phyloP scores from a whole-genome alignment of 64 coral and sea anemone species.

The Stylophora pistillata region DNA sequence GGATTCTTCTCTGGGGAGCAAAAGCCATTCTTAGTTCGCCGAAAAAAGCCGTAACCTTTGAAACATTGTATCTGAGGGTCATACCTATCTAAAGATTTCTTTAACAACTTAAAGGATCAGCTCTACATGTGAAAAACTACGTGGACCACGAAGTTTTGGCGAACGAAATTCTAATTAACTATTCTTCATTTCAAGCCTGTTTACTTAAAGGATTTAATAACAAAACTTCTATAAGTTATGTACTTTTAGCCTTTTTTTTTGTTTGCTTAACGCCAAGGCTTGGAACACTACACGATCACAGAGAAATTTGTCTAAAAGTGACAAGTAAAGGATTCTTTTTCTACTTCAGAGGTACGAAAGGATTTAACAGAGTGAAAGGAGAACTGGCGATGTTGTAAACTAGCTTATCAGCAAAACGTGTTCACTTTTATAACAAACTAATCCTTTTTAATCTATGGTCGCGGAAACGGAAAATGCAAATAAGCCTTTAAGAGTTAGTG shows the following conservation, averaged over 20 bases:
- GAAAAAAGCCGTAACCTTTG: not conserved
- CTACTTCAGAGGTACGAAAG: not conserved
- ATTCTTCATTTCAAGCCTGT: not conserved
- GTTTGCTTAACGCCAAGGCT: not conserved
- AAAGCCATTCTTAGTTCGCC: not conserved
- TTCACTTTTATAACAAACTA: not conserved
- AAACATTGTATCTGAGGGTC: not conserved
- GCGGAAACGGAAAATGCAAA: slow-evolving; percentile 10
- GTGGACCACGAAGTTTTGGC: not conserved
- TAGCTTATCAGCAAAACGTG: not conserved
- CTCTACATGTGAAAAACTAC: not conserved
- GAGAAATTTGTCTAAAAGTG: not conserved
- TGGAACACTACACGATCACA: not conserved
- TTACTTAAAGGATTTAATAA: slow-evolving; percentile 33
- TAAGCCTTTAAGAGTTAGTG: not conserved
- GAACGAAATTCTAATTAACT: slow-evolving; percentile 5
- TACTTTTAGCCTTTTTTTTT: not conserved
- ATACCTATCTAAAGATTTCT: not conserved
- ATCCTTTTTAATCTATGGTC: not conserved
- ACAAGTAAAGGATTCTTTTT: not conserved
- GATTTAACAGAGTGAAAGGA: not conserved
- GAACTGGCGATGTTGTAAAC: not conserved
- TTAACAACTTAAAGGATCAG: not conserved
- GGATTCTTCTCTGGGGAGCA: not conserved
- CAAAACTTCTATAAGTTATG: slow-evolving; percentile 11